Evolutionary conservation across 1,140 invertebrate genomes (phyloP), one percentile per base, ranked within the genome.

Genomic region (Pomacea maculata): DNA sequence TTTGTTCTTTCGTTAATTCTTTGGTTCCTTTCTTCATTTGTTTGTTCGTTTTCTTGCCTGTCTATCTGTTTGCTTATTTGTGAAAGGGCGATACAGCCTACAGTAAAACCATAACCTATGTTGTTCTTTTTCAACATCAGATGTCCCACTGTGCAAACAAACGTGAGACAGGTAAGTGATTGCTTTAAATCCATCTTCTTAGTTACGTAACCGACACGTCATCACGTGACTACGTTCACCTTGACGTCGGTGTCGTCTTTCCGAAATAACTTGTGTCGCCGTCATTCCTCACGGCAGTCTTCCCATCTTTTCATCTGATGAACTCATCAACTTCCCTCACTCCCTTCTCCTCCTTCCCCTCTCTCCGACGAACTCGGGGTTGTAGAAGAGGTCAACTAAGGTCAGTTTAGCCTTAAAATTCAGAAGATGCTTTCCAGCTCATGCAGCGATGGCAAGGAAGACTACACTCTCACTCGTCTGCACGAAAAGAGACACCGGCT

Each of bases 291-390:
- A 25, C 25, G 25, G 25, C 25, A 25, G 25, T 25, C 25, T 25
- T 25, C 0, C 1, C 34, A 6, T 45, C 34, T 45, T 45, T 45
- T 45, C 3, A 45, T 45, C 34, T 8, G 29, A 1, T 72, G 71
- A 11, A 25, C 17, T 52, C 34, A 19, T 73, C 34, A 34, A 10
- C 34, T 54, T 25, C 21, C 34, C 34, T 45, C 17, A 34, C 71
- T 73, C 71, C 45, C 71, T 25, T 71, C 68, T n/a, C 68, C 45
- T 21, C 45, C 68, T 73, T 34, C 52, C 71, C 45, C 71, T 73
- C 29, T 73, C 71, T 73, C 71, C 45, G n/a, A 19, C 21, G 34
- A 10, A 52, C 71, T 54, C 71, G 15, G 15, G 1, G 57, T 8
- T 17, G 9, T 61, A 11, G 11, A 61, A 17, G 57, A 17, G 57